Evolutionary conservation across 2,113 vertebrate genomes (phyloP).

Genomic region (Anoura caudifer): DNA sequence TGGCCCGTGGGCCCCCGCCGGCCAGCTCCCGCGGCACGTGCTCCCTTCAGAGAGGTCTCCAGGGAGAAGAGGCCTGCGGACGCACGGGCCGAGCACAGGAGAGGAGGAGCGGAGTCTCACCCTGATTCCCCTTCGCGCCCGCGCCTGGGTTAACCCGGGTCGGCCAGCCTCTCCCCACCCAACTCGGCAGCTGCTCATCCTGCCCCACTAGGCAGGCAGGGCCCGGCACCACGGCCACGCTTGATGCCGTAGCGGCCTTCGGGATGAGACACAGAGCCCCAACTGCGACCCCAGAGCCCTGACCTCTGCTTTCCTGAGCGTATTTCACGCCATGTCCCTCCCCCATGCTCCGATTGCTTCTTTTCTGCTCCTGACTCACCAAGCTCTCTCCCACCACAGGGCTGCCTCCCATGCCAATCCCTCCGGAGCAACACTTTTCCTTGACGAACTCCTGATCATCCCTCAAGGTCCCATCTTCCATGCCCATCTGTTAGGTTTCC

Average conservation of each 20-base stretch:
- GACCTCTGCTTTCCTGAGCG: background rate
- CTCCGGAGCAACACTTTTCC: background rate
- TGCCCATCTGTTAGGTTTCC: background rate
- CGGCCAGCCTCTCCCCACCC: background rate
- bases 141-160: accelerated
- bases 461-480: background rate
- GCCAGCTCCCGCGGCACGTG: too few species aligned
- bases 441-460: background rate
- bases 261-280: background rate
- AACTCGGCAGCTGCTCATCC: too few species aligned
- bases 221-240: background rate
- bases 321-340: accelerated
- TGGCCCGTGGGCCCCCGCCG: background rate
- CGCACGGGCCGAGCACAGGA: accelerated
- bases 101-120: background rate
- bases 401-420: background rate
- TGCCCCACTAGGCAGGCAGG: background rate
- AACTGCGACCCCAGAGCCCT: background rate
- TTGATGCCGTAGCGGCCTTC: background rate
- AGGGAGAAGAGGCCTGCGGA: background rate
- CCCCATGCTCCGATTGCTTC: too few species aligned
- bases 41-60: background rate
- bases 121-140: too few species aligned
- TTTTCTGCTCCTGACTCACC: background rate
- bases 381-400: background rate